Base-by-base conservation (phyloP, 2,113 vertebrate genomes). In the Ammospiza nelsoni region DNA sequence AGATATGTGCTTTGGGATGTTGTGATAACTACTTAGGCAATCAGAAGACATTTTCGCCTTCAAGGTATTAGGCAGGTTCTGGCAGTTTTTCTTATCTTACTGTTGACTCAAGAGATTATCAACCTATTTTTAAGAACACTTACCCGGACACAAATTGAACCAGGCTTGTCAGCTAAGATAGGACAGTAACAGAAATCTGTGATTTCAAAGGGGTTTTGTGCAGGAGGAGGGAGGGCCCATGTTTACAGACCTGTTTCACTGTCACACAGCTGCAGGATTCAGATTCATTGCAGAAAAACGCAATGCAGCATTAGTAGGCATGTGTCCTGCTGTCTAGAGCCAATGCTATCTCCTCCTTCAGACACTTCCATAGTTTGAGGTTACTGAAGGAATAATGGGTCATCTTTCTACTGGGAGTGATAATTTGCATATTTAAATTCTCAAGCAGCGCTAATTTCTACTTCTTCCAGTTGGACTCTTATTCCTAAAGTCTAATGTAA, bases 101-200 rank as follows among this genome's bases (percentile, higher is more conserved):
- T 8, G 1, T 80, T 92, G 68, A 92, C 59, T 95, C 43, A 57
- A 73, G 82, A 85, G 65, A 89, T 82, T 75, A 89, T 67, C 54
- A 87, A 3, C 37, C 35, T 87, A 44, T 92, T 92, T 96, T 91
- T 87, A 89, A 89, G 57, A 95, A 67, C 37, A 46, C 14, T 79
- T 81, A 81, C 27, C 9, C 52, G 84, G 74, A 44, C 69, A 68
- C 21, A 84, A 66, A 87, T 78, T 58, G 16, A 74, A 81, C 74
- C 69, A 63, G 63, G 43, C 39, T 71, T 81, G 43, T 80, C 65
- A 87, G 65, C 33, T 29, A 59, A 69, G 80, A 75, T 1, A 62
- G 55, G 39, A 55, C 65, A 48, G 24, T 39, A 59, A 80, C 9
- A 31, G 29, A 59, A 84, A 55, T 58, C 43, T 87, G 35, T 0